Evolutionary conservation across 2,888 invertebrate genomes (phyloP).

Genomic region (Sipunculus nudus): DNA sequence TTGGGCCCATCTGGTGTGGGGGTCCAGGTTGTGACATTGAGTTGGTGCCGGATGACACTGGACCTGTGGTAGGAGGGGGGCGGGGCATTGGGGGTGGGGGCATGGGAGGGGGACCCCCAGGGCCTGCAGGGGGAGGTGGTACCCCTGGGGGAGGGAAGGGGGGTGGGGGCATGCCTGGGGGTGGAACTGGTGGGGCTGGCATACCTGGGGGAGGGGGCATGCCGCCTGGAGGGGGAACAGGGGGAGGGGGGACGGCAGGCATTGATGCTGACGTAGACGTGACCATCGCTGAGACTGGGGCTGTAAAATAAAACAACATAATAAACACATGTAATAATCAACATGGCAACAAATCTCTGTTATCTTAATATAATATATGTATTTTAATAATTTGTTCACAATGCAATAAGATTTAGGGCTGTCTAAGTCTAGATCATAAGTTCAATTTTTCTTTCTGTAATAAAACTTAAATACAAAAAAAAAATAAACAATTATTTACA

Average conservation of each 20-base stretch:
- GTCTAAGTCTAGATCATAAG: too few species aligned
- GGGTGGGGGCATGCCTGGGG: conserved; percentile 47
- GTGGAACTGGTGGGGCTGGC: conserved; percentile 14
- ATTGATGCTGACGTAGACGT: conserved; percentile 17
- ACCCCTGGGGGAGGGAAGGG: conserved; percentile 35
- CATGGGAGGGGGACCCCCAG: conserved; percentile 1
- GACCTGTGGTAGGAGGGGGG: conserved; percentile 38
- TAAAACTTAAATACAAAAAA: too few species aligned
- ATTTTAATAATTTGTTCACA: too few species aligned
- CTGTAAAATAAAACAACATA: not conserved
- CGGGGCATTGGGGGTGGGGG: conserved; percentile 31
- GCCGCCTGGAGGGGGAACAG: conserved; percentile 32
- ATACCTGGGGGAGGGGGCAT: too few species aligned
- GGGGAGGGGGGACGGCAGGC: not conserved
- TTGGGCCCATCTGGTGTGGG: not conserved
- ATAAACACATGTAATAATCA: not conserved
- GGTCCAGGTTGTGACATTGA: not conserved
- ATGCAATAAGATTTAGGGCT: too few species aligned
- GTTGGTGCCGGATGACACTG: conserved; percentile 6
- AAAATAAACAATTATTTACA: too few species aligned
- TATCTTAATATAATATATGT: too few species aligned
- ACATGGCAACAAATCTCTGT: too few species aligned
- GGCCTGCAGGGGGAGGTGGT: conserved; percentile 24
- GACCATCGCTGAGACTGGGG: conserved; percentile 27
- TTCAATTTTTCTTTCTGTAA: too few species aligned